Evolutionary conservation across 2,113 vertebrate species (phyloP).

Genomic region (Recurvirostra avosetta): DNA sequence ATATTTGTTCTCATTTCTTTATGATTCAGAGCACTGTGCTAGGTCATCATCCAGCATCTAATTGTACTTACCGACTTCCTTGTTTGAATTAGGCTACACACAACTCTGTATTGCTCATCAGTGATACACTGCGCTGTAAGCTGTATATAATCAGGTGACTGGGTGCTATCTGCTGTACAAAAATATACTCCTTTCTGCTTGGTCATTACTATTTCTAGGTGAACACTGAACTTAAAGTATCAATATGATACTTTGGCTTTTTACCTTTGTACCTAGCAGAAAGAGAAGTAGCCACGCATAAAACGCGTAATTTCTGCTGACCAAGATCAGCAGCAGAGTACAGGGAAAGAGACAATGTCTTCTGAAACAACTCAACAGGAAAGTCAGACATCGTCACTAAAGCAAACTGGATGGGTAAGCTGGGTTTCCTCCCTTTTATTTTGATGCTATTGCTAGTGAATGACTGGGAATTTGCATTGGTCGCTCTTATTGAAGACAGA

Average conservation of each 20-base stretch:
- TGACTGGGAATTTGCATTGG: not conserved
- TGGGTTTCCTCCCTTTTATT: not conserved
- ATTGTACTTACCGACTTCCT: not conserved
- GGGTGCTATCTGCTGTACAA: not conserved
- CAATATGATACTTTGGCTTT: not conserved
- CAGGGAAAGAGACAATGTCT: not conserved
- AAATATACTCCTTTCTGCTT: not conserved
- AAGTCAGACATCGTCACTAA: not conserved
- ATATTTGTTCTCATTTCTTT: not conserved
- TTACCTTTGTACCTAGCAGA: not conserved
- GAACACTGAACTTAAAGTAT: not conserved
- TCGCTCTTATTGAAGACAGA: not conserved
- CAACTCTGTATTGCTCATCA: not conserved
- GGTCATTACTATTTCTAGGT: not conserved
- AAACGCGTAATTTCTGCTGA: not conserved
- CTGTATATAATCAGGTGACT: not conserved
- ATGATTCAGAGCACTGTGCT: not conserved
- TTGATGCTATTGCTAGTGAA: not conserved
- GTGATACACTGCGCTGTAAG: not conserved
- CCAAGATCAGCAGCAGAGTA: not conserved
- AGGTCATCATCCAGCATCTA: not conserved
- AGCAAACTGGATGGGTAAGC: slow-evolving; percentile 10
- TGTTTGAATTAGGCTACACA: not conserved
- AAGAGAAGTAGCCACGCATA: not conserved
- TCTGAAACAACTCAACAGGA: not conserved